Conservation (phyloP, 2,113 vertebrate genomes). For the Hippopotamus amphibius region DNA sequence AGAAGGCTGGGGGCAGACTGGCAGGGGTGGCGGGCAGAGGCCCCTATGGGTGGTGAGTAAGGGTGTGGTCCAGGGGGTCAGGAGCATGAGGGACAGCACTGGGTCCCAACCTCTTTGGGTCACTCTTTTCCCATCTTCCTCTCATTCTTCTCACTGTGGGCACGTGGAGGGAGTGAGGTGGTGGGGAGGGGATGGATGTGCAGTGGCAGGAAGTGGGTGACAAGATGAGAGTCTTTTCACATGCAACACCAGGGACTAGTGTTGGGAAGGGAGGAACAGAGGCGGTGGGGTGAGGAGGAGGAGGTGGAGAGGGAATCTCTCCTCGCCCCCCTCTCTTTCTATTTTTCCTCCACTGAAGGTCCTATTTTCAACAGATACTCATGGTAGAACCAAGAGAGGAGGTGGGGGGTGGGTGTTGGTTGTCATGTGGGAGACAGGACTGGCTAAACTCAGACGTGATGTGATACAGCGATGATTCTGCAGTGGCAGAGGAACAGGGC, state of each 20-base stretch:
- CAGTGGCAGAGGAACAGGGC: neutral
- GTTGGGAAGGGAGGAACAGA: neutral
- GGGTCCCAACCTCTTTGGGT: neutral
- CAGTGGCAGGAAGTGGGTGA: neutral
- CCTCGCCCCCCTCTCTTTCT: fast-evolving
- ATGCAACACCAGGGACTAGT: neutral
- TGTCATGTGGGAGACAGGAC: too few species aligned
- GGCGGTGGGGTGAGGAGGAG: neutral
- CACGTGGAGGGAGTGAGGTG: neutral
- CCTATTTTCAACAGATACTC: neutral
- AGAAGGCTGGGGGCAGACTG: neutral
- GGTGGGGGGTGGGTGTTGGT: fast-evolving
- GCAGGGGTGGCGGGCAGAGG: neutral
- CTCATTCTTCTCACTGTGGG: neutral
- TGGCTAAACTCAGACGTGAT: neutral
- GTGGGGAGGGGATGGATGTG: fast-evolving
- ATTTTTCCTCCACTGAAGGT: neutral
- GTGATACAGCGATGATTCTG: neutral
- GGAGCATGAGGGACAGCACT: neutral
- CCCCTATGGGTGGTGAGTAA: neutral
- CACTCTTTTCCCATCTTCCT: neutral
- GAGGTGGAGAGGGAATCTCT: neutral
- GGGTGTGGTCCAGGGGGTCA: neutral
- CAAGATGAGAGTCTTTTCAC: neutral
- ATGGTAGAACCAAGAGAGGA: neutral